phyloP scores from a whole-genome alignment of 2,113 vertebrate genomes.

The Spilogale gracilis region DNA sequence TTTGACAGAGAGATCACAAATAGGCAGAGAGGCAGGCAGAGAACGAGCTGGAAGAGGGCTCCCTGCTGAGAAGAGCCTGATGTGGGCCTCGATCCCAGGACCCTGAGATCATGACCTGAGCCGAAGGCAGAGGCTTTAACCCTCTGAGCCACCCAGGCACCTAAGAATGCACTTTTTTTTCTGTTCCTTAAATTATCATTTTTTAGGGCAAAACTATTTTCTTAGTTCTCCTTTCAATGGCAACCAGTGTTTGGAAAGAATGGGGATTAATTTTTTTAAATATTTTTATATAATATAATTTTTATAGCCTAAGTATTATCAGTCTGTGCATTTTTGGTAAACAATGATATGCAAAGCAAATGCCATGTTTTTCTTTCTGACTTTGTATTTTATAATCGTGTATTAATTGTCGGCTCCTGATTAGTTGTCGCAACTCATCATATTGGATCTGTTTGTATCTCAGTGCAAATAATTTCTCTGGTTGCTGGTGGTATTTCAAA shows the following conservation, averaged over 20 bases:
- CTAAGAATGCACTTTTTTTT: not conserved
- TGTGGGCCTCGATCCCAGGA: too few species aligned
- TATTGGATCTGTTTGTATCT: not conserved
- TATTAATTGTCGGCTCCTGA: not conserved
- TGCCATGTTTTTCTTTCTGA: not conserved
- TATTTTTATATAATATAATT: not conserved
- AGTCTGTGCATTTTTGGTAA: not conserved
- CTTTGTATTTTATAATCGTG: constrained; percentile 3
- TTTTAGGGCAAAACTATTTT: not conserved
- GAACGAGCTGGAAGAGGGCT: too few species aligned
- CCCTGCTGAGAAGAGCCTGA: too few species aligned
- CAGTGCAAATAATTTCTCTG: not conserved
- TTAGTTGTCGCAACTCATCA: not conserved
- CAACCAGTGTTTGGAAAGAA: not conserved
- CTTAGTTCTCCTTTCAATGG: constrained; percentile 4
- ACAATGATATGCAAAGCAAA: constrained; percentile 14
- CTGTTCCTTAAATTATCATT: not conserved
- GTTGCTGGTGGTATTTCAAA: not conserved
- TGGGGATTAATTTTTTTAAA: not conserved
- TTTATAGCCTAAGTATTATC: constrained; percentile 27
- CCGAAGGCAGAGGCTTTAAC: too few species aligned
- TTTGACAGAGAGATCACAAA: too few species aligned
- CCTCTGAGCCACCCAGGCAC: too few species aligned
- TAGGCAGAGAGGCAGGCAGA: too few species aligned
- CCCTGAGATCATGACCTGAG: too few species aligned